Evolutionary conservation across 2,113 vertebrate species (phyloP), one percentile per base, ranked within the genome.

Genomic region (Heterocephalus glaber): DNA sequence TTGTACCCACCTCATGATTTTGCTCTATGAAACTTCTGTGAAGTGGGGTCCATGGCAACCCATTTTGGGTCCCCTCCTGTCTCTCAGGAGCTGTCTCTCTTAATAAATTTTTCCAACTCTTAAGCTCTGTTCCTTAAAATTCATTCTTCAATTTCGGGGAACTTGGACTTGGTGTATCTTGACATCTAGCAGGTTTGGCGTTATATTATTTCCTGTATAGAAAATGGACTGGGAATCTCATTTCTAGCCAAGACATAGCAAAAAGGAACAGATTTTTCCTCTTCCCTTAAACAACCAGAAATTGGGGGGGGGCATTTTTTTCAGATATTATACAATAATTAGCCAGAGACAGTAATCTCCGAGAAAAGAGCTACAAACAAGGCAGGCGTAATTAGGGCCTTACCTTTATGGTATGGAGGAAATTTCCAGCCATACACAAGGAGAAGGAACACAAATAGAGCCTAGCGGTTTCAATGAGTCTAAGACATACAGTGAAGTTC

Each of bases 351-450:
- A 63, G 10, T 96, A 86, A 92, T 83, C 5, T 30, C 24, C 33
- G 41, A 58, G 33, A 77, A 94, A 93, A 96, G 30, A 28, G n/a
- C 85, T 82, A 87, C 44, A 79, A 88, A 91, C 22, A 84, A 95
- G 7, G 24, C 38, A 87, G 90, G 17, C 41, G 17, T 19, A 87
- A 77, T 84, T 74, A 90, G 80, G 92, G n/a, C 24, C 28, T 14
- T 82, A 80, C 33, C 44, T 77, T 89, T 87, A 95, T n/a, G 77
- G 30, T 60, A 56, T 56, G 5, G 33, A 84, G n/a, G 38, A 35
- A 96, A 8, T 63, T 95, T 95, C n/a, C 28, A 58, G 35, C 12
- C 22, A 96, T 5, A 89, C 44, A 26, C 44, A 90, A 95, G 81
- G 11, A 90, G 4, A 90, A 81, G 8, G 20, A 96, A 91, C 38